Base-by-base conservation (phyloP, 2,113 vertebrate genomes). In the Malurus elegans region DNA sequence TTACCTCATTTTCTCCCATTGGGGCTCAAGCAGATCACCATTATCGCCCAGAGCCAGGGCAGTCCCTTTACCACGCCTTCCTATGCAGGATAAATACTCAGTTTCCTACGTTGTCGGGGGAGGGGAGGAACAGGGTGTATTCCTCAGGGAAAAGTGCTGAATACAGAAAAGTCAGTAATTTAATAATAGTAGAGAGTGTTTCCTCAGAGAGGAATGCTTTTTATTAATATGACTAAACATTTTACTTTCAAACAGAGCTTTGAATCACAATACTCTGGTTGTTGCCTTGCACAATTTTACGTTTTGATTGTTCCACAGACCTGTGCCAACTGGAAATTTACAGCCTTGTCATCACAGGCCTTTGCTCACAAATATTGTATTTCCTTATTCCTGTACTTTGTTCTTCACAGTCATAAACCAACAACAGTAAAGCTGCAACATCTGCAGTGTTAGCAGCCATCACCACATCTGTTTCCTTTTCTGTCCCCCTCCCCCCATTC, bases 41-140 rank as follows among this genome's bases (percentile, higher is more conserved):
- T 12, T n/a, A 34, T 82, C 18, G 9, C 50, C 14, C 29, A 65
- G 42, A 94, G 90, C 6, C 62, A 74, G 82, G 32, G 31, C 67
- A 92, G 65, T 45, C 38, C 29, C 11, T 62, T 84, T 56, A 44
- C 56, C 21, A 2, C 3, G 34, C 47, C 29, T 40, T 66, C 66
- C 54, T 45, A 1, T 47, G 71, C 60, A 58, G 57, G 32, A 47
- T 62, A 76, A 78, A 42, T 29, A 26, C 29, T 38, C 51, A 28
- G 51, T 45, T n/a, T 79, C 19, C 10, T 45, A 8, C 1, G 0
- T 3, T 57, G 44, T 2, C 0, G 26, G 11, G 25, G 65, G 18
- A 38, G 28, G 21, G 61, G 15, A 31, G 17, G 47, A 48, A 51
- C 31, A 25, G 31, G 15, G 1, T 44, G 2, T 51, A 12, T 87